Evolutionary conservation across 2,797 vertebrate genomes (phyloP).

Genomic region (Apogon talboti): DNA sequence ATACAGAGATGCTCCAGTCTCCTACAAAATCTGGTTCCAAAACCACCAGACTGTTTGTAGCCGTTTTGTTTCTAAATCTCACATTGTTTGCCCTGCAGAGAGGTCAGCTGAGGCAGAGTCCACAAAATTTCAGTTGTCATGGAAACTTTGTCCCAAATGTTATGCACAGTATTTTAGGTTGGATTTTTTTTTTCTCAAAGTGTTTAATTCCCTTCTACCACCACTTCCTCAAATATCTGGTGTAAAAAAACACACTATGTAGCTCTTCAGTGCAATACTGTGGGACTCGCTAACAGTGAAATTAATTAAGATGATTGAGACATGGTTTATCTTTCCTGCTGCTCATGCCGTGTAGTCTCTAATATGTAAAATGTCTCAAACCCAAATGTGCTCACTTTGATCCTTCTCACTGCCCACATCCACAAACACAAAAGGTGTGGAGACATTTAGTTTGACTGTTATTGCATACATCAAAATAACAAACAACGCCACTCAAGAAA

Average conservation of each 20-base stretch:
- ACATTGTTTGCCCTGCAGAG: too few species aligned
- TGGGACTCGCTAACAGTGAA: too few species aligned
- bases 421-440: conserved; percentile 21
- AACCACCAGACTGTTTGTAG: background rate
- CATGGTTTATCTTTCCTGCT: too few species aligned
- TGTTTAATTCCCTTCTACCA: too few species aligned
- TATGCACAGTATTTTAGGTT: background rate
- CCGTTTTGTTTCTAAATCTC: background rate
- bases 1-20: background rate
- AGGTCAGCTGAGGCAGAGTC: too few species aligned
- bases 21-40: background rate
- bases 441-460: background rate
- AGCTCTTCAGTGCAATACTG: background rate
- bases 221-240: background rate
- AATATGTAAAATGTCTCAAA: conserved; percentile 15
- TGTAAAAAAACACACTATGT: conserved; percentile 6
- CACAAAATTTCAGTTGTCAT: background rate
- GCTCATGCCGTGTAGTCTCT: conserved; percentile 11
- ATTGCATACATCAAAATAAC: conserved; percentile 14
- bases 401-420: conserved; percentile 31
- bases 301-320: too few species aligned
- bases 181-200: background rate
- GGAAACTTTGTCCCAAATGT: background rate
- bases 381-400: conserved; percentile 20
- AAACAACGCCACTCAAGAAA: conserved; percentile 26